Evolutionary conservation across 2,797 vertebrate genomes (phyloP).

Genomic region (Channa striata): DNA sequence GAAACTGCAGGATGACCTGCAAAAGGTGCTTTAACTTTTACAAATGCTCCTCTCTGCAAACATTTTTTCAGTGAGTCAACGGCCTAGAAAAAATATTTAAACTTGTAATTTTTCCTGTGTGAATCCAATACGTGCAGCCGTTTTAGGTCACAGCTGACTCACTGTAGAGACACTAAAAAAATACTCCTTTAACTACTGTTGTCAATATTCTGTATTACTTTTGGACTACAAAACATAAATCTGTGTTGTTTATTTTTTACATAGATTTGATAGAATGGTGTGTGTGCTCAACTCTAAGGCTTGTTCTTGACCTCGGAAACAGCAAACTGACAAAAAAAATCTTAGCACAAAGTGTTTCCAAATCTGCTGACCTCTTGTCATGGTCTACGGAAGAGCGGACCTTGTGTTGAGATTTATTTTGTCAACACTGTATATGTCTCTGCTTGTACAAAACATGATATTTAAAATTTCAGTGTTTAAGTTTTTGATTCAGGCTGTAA

Average conservation of each 20-base stretch:
- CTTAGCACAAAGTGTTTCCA: conserved; percentile 41
- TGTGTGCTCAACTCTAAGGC: conserved; percentile 46
- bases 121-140: conserved; percentile 23
- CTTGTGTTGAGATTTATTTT: conserved; percentile 47
- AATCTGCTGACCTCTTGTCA: conserved; percentile 17
- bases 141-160: conserved; percentile 42
- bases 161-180: conserved; percentile 50
- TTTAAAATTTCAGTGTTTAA: conserved; percentile 49
- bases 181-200: conserved; percentile 48
- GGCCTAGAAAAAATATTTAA: no score
- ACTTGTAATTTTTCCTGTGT: conserved; percentile 31
- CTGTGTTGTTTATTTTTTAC: conserved; percentile 48
- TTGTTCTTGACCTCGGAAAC: conserved; percentile 29
- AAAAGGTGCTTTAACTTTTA: conserved; percentile 88
- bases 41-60: conserved; percentile 63
- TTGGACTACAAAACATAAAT: conserved; percentile 39
- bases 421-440: conserved; percentile 60
- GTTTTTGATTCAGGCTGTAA: conserved; percentile 35
- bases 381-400: conserved; percentile 33
- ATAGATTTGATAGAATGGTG: conserved; percentile 48
- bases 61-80: conserved; percentile 55
- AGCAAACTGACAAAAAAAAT: conserved; percentile 34
- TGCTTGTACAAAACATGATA: conserved; percentile 59
- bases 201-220: conserved; percentile 25
- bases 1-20: conserved; percentile 92